Evolutionary conservation across 2,888 invertebrate genomes (phyloP).

Genomic region (Sesia bembeciformis): DNA sequence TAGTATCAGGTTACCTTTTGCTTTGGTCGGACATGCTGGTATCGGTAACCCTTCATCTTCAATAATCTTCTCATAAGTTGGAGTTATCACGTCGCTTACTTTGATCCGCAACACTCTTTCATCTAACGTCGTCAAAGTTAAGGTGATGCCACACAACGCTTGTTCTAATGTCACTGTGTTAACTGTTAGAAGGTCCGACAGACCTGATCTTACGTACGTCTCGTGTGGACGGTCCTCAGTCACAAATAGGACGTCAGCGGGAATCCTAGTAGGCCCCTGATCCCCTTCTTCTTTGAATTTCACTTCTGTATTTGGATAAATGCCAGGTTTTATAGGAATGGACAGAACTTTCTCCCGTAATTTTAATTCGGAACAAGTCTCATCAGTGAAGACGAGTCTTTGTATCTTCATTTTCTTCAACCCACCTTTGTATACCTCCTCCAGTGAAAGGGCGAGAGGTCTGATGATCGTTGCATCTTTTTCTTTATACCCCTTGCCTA

Average conservation of each 20-base stretch:
- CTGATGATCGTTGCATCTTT: slow-evolving; percentile 69
- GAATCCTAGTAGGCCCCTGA: slow-evolving; percentile 81
- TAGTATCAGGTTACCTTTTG: slow-evolving; percentile 81
- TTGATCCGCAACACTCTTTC: slow-evolving; percentile 78
- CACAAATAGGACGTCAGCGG: slow-evolving; percentile 84
- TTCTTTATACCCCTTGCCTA: slow-evolving; percentile 76
- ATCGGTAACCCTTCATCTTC: slow-evolving; percentile 84
- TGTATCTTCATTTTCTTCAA: slow-evolving; percentile 90
- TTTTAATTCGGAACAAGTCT: slow-evolving; percentile 76
- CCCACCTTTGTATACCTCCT: slow-evolving; percentile 80
- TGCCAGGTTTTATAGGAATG: slow-evolving; percentile 83
- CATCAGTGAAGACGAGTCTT: slow-evolving; percentile 78
- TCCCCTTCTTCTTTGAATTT: slow-evolving; percentile 87
- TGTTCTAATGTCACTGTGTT: slow-evolving; percentile 78
- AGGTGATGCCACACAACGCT: slow-evolving; percentile 80
- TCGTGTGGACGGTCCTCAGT: slow-evolving; percentile 82
- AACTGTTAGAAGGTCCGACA: slow-evolving; percentile 78
- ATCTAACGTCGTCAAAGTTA: slow-evolving; percentile 81
- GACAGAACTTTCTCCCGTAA: slow-evolving; percentile 82
- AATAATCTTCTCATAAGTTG: slow-evolving; percentile 80
- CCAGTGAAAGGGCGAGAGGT: slow-evolving; percentile 64
- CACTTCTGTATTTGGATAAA: slow-evolving; percentile 81
- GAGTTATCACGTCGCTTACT: slow-evolving; percentile 81
- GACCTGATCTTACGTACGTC: slow-evolving; percentile 76
- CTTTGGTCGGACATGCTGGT: slow-evolving; percentile 71